Base-by-base conservation (phyloP, 35 echinoderm and acorn worm species). In the Strongylocentrotus purpuratus region DNA sequence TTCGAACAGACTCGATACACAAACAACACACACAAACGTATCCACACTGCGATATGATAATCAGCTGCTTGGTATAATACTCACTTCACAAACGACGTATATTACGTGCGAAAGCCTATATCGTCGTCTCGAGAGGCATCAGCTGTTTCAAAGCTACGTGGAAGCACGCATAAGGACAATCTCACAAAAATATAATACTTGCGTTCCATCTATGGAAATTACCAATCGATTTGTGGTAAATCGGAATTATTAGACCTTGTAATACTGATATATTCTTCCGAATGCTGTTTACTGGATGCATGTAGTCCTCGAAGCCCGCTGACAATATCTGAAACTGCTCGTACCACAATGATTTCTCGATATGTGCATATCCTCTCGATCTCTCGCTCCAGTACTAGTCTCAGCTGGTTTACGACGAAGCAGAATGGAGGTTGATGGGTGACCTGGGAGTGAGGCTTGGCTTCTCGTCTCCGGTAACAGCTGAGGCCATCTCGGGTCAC, bases 401-500 rank as follows among this genome's bases (percentile, higher is more conserved):
- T 17, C 61, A 78, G 65, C 65, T 78, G 65, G 65, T 78, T n/a
- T 58, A 59, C 7, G 65, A 78, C 28, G 65, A 78, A 28, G 7
- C 22, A 78, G 65, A 78, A 78, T n/a, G 65, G 65, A 78, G 65
- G 65, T 78, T 78, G 65, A 7, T 78, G 2, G 61, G 65, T 78
- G 65, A 78, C 65, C 65, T 78, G 65, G 65, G 65, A 78, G 65
- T 7, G 10, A 15, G 15, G 65, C 65, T 78, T 89, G 33, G 87
- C 87, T 46, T 89, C 5, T 89, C 87, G 32, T 22, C 87, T 89
- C 87, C 87, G 45, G 87, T 89, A 46, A 89, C 87, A 89, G 87
- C 87, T 45, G 87, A 89, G 87, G 87, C 33, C 87, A 89, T 46
- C 45, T 33, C n/a, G n/a, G 87, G 87, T 46, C 87, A 89, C 87